A percentile compares a stretch with the other conserved stretches of the same genome.
These are phyloP conservation scores for Plagodis pulveraria DNA, from an alignment of 2,888 invertebrate genomes.

Conservation along the genomic window DNA sequence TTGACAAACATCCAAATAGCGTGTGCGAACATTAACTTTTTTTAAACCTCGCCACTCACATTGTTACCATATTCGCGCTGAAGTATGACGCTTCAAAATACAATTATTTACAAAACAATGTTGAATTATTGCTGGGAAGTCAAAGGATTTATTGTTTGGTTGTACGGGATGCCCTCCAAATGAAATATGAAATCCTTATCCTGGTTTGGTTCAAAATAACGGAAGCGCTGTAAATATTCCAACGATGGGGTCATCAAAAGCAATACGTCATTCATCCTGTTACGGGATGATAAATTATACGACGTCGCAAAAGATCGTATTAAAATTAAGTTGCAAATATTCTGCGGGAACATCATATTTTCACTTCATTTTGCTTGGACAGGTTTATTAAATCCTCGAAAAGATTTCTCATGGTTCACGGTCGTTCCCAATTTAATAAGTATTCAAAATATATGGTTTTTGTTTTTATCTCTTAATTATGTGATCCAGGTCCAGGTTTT, in stretches of 20 bases:
- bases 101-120: conserved; percentile 26
- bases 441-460: background rate
- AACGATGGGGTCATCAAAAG: conserved; percentile 39
- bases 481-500: too few species aligned
- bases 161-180: conserved; percentile 30
- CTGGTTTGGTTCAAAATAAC: conserved; percentile 32
- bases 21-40: conserved; percentile 48
- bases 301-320: conserved; percentile 34
- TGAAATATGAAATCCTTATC: conserved; percentile 41
- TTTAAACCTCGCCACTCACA: conserved; percentile 8
- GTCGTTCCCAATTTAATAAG: conserved; percentile 19
- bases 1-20: conserved; percentile 62
- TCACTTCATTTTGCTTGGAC: conserved; percentile 48
- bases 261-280: conserved; percentile 51
- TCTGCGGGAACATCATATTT: conserved; percentile 48
- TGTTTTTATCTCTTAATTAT: too few species aligned
- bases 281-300: conserved; percentile 55
- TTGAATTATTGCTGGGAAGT: conserved; percentile 28
- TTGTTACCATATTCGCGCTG: conserved; percentile 11
- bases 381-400: conserved; percentile 42
- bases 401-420: conserved; percentile 23
- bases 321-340: conserved; percentile 48
- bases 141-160: conserved; percentile 40
- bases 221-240: conserved; percentile 43
- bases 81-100: conserved; percentile 14